A percentile compares a stretch with the other conserved stretches of the same genome.
Conservation (phyloP, 2,113 vertebrate genomes). For the Rhea pennata region DNA sequence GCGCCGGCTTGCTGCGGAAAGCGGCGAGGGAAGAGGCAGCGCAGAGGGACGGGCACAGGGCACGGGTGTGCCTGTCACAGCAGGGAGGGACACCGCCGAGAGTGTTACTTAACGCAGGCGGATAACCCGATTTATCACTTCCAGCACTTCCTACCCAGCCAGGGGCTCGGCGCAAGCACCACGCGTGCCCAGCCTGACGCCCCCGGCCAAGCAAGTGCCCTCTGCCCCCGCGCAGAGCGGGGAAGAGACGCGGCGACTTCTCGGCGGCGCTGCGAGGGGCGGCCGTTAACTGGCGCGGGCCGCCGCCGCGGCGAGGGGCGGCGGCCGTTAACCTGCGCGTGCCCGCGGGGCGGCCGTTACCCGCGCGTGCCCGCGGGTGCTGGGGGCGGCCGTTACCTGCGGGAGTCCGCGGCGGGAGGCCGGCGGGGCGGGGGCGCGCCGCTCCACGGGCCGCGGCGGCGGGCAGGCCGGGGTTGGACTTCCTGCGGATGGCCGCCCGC, state of each 20-base stretch:
- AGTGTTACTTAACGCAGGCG: accelerated
- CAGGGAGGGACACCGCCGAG: accelerated
- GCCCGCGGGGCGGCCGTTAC: too few species aligned
- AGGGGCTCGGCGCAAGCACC: accelerated
- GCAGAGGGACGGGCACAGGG: not conserved
- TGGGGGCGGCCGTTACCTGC: not conserved
- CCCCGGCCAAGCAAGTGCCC: not conserved
- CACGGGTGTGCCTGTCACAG: accelerated
- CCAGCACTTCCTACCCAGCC: not conserved
- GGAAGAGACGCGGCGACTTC: too few species aligned
- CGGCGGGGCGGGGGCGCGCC: not conserved
- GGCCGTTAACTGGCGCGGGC: too few species aligned
- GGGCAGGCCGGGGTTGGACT: not conserved
- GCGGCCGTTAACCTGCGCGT: too few species aligned
- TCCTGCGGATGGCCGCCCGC: slow-evolving; percentile 48
- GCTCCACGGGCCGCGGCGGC: not conserved
- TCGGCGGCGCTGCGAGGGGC: too few species aligned
- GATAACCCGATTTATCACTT: too few species aligned
- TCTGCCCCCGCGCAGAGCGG: too few species aligned
- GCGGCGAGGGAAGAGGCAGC: not conserved
- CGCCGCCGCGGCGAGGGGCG: too few species aligned
- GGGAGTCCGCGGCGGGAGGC: not conserved
- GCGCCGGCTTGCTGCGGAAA: not conserved
- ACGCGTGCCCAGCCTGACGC: not conserved
- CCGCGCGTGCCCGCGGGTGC: too few species aligned